Conservation (phyloP, 2,888 invertebrate genomes). For the Nudaria mundana region DNA sequence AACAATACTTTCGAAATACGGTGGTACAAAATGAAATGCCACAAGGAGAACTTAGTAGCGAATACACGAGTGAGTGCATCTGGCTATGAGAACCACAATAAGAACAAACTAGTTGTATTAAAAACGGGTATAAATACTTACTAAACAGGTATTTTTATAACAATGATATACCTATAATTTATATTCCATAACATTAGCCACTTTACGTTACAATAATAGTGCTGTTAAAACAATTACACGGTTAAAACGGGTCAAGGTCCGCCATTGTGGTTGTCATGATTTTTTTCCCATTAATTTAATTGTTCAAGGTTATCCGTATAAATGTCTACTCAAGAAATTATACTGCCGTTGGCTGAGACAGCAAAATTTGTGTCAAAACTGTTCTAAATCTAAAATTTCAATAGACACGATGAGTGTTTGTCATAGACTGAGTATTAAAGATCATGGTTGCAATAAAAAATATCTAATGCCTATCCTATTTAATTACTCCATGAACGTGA, state of each 20-base stretch:
- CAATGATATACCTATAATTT: constrained; percentile 1
- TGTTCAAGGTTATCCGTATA: constrained; percentile 34
- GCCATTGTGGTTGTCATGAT: constrained; percentile 39
- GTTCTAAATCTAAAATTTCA: constrained; percentile 5
- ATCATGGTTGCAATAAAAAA: too few species aligned
- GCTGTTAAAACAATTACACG: constrained; percentile 37
- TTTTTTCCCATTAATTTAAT: constrained; percentile 44
- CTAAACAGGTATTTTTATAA: neutral
- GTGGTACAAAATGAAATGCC: too few species aligned
- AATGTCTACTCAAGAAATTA: constrained; percentile 42
- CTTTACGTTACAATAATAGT: constrained; percentile 14
- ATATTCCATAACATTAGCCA: constrained; percentile 8
- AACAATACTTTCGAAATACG: too few species aligned
- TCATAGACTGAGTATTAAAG: neutral
- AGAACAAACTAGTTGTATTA: too few species aligned
- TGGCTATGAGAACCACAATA: too few species aligned
- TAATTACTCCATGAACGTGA: too few species aligned
- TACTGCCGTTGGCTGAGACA: constrained; percentile 24
- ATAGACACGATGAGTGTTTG: neutral
- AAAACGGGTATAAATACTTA: too few species aligned
- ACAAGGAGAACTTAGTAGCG: too few species aligned
- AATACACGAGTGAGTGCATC: too few species aligned
- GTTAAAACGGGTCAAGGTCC: constrained; percentile 43
- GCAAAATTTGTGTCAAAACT: too few species aligned
- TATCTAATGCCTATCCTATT: too few species aligned